A percentile compares a stretch with the other conserved stretches of the same genome.
phyloP scores from a whole-genome alignment of 2,113 vertebrate genomes.

The Dromiciops gliroides region DNA sequence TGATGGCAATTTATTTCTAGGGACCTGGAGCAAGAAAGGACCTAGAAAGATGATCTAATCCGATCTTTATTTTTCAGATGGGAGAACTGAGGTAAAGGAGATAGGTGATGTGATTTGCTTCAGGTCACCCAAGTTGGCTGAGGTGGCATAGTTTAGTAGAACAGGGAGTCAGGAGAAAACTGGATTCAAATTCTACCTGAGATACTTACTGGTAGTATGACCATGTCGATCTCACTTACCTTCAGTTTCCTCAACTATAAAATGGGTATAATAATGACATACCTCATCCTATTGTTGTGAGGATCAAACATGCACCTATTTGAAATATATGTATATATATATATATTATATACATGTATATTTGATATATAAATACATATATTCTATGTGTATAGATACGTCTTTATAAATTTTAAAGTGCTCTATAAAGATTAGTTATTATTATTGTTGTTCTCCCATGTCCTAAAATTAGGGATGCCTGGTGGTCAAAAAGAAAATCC shows the following conservation, averaged over 20 bases:
- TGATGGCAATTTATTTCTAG: background rate
- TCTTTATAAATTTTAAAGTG: background rate
- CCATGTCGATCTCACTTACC: background rate
- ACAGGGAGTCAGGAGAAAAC: background rate
- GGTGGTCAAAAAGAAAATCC: background rate
- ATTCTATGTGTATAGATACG: background rate
- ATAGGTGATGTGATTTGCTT: background rate
- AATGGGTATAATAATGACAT: background rate
- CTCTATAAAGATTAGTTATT: background rate
- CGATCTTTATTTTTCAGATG: background rate
- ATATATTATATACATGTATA: background rate
- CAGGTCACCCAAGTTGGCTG: background rate
- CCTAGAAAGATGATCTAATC: background rate
- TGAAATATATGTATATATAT: background rate
- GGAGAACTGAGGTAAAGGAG: background rate
- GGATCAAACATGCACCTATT: background rate
- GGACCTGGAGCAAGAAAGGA: background rate
- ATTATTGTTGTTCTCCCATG: background rate
- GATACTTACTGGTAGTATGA: background rate
- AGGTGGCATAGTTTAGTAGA: background rate
- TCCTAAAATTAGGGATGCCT: background rate
- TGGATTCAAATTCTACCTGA: background rate
- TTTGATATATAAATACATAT: background rate
- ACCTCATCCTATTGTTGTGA: background rate
- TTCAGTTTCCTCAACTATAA: background rate